These are phyloP conservation scores for Sebastolobus alascanus DNA, from an alignment of 2,797 vertebrate species.

Conservation along the genomic window DNA sequence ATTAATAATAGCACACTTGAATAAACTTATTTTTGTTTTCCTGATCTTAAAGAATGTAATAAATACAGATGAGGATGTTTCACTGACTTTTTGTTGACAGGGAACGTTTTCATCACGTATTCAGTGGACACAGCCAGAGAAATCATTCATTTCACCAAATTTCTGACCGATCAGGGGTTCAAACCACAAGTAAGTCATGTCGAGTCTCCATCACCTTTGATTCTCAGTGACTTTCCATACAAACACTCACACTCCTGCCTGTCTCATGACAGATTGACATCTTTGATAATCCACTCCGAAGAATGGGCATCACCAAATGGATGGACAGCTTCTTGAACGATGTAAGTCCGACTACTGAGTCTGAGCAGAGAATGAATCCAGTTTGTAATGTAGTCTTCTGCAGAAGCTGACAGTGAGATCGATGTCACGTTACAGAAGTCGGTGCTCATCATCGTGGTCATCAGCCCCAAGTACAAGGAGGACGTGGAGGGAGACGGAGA, in stretches of 20 bases:
- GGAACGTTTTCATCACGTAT: conserved; percentile 96
- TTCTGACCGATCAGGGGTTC: conserved; percentile 92
- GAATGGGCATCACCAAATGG: conserved; percentile 94
- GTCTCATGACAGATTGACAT: conserved; percentile 90
- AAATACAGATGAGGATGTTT: background rate
- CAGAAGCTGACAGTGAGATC: conserved; percentile 9
- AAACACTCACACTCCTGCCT: conserved; percentile 1
- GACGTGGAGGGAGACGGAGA: conserved; percentile 92
- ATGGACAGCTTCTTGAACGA: conserved; percentile 95
- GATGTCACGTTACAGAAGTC: conserved; percentile 86
- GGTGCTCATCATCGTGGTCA: conserved; percentile 96
- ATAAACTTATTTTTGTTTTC: too few relatives aligned
- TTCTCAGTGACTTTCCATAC: background rate
- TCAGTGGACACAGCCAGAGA: conserved; percentile 90
- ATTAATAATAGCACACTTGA: too few relatives aligned
- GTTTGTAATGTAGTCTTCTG: background rate
- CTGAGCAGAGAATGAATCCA: background rate
- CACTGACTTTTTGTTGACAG: conserved; percentile 72
- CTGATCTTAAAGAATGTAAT: background rate
- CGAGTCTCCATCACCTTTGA: background rate
- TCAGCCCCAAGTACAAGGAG: conserved; percentile 96
- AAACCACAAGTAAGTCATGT: conserved; percentile 90
- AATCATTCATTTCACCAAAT: conserved; percentile 90
- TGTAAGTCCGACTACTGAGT: conserved; percentile 82
- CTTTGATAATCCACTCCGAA: conserved; percentile 91